phyloP scores from a whole-genome alignment of 37 sponge, comb jelly and placozoan genomes.

The Cladorhizidae sp. region DNA sequence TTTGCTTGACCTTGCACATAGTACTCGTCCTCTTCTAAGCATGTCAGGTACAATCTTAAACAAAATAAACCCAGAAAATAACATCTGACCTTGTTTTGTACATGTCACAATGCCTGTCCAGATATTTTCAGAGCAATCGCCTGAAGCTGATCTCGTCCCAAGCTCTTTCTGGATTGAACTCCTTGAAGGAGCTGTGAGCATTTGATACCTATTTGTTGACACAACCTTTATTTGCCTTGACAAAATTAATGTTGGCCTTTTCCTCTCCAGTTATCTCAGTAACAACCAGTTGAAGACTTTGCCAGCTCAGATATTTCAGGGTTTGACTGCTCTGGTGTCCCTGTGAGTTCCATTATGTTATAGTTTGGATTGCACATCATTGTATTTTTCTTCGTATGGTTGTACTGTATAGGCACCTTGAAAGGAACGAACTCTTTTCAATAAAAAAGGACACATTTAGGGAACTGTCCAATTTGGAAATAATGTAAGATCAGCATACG shows the following conservation, averaged over 20 bases:
- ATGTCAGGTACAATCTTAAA: too few relatives aligned
- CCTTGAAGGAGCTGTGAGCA: slow-evolving; percentile 12
- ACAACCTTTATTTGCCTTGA: not conserved
- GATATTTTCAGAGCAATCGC: slow-evolving; percentile 6
- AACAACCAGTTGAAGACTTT: slow-evolving; percentile 12
- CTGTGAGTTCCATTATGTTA: slow-evolving; percentile 9
- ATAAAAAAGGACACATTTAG: not conserved
- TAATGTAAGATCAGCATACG: slow-evolving; percentile 1
- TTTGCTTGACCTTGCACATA: too few relatives aligned
- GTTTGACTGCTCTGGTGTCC: not conserved
- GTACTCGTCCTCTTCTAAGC: too few relatives aligned
- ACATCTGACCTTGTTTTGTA: too few relatives aligned
- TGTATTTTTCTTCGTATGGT: too few relatives aligned
- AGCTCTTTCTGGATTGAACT: not conserved
- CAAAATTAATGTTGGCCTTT: not conserved
- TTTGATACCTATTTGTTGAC: not conserved
- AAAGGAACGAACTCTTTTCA: slow-evolving; percentile 9
- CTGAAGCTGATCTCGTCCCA: not conserved
- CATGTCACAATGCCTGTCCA: not conserved
- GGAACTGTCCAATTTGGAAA: slow-evolving; percentile 5
- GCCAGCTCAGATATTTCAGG: slow-evolving; percentile 1
- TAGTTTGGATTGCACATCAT: not conserved
- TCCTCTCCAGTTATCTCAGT: slow-evolving; percentile 7
- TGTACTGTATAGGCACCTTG: slow-evolving; percentile 16
- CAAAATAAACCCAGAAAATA: too few relatives aligned